Evolutionary conservation across 2,113 vertebrate genomes (phyloP).

Genomic region (Chlorodrepanis virens): DNA sequence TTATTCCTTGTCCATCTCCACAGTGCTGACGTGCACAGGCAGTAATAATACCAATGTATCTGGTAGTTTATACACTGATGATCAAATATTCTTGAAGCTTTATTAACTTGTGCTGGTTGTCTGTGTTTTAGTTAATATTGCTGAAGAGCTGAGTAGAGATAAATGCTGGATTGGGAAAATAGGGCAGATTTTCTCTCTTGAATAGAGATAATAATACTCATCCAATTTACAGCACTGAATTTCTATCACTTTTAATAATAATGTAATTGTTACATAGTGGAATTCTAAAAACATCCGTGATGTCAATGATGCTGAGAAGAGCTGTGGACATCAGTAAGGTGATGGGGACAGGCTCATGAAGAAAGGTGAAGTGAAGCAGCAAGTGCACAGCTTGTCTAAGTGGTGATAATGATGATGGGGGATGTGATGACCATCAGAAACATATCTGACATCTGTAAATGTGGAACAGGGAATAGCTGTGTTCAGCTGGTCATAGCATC

Average conservation of each 20-base stretch:
- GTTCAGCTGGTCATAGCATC: slow-evolving; percentile 22
- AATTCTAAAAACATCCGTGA: not conserved
- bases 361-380: slow-evolving; percentile 8
- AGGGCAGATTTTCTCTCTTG: not conserved
- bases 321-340: not conserved
- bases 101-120: not conserved
- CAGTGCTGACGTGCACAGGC: not conserved
- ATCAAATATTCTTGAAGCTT: not conserved
- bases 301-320: not conserved
- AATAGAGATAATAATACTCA: not conserved
- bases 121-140: not conserved
- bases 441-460: slow-evolving; percentile 21
- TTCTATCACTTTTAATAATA: slow-evolving; percentile 12
- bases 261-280: not conserved
- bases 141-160: not conserved
- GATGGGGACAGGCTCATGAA: not conserved
- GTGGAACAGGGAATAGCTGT: slow-evolving; percentile 13
- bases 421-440: slow-evolving; percentile 22
- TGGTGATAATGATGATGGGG: slow-evolving; percentile 33
- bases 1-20: not conserved
- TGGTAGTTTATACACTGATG: not conserved
- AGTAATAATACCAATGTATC: not conserved
- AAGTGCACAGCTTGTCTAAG: slow-evolving; percentile 41
- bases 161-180: not conserved
- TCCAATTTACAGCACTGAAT: not conserved